These are phyloP conservation scores for Cebidichthys violaceus DNA, from an alignment of 2,113 vertebrate genomes.

Conservation along the genomic window DNA sequence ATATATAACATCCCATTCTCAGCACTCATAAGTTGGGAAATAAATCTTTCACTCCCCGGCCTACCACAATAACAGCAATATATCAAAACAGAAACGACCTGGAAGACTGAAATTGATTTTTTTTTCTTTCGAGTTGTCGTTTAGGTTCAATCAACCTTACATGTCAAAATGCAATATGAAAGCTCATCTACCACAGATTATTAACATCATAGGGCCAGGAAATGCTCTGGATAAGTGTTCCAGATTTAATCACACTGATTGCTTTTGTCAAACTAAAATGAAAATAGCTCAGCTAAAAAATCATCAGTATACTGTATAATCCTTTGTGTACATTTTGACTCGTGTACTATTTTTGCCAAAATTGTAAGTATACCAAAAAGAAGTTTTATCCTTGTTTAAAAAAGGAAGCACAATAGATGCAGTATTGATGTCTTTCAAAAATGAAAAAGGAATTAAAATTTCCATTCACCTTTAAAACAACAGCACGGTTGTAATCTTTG, in stretches of 20 bases:
- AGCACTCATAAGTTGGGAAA: constrained; percentile 59
- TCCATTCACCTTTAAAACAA: not conserved
- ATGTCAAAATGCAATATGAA: constrained; percentile 34
- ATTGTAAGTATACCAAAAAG: not conserved
- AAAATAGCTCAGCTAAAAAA: not conserved
- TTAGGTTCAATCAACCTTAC: constrained; percentile 50
- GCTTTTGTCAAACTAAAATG: not conserved
- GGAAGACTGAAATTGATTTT: constrained; percentile 65
- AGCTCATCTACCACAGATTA: not conserved
- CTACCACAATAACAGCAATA: constrained; percentile 51
- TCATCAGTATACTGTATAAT: no score
- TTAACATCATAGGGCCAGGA: constrained; percentile 6
- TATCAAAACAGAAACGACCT: constrained; percentile 63
- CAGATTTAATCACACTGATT: not conserved
- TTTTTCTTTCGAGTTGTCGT: constrained; percentile 13
- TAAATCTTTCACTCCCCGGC: constrained; percentile 57
- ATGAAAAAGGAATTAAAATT: not conserved
- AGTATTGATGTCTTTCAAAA: not conserved
- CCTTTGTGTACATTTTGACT: not conserved
- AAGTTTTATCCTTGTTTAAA: not conserved
- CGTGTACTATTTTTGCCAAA: not conserved
- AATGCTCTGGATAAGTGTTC: constrained; percentile 5
- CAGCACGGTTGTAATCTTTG: not conserved
- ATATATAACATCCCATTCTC: constrained; percentile 58
- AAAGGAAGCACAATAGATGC: not conserved